Evolutionary conservation across 2,797 vertebrate genomes (phyloP), one percentile per base, ranked within the genome.

Genomic region (Psittacula echo): DNA sequence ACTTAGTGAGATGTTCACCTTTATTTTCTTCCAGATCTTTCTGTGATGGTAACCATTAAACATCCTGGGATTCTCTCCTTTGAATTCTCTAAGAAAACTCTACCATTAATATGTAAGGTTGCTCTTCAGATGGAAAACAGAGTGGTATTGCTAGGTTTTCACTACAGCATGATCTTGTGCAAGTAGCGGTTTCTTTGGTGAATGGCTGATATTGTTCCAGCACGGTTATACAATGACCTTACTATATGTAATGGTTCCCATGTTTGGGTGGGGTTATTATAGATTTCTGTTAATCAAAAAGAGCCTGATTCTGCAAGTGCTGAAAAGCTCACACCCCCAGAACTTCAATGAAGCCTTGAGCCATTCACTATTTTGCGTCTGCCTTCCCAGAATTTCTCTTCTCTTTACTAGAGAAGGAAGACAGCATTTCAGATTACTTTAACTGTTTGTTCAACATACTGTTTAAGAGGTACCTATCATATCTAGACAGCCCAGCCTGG

Each of bases 231-330:
- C 32, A 65, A 27, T 6, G 14, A 50, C 9, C 8, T 56, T 42
- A 61, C 2, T 0, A 2, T 15, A 34, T 7, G 13, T 4, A 32
- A 45, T 37, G 5, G 10, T 53, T 83, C 19, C 13, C 4, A 4
- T 60, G 66, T 77, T 37, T 34, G 87, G 45, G 41, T 10, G 42
- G 45, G 19, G 48, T 81, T 72, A 26, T 48, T 79, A 32, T 1
- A 76, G 30, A 26, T 7, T 6, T 12, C 14, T 83, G 0, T 44
- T 84, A 3, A 6, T 47, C 44, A 23, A 53, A 87, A 74, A 39
- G 29, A 91, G 15, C 20, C 21, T 54, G 45, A 54, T 24, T 50
- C 45, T 75, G n/a, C 41, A 54, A 62, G 17, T 22, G 23, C 15
- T 45, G 66, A 61, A 85, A 88, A 79, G 39, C 24, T 29, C 47